These are phyloP conservation scores for Drosophila cardini DNA, from an alignment of 1,140 invertebrate genomes.

Conservation along the genomic window DNA sequence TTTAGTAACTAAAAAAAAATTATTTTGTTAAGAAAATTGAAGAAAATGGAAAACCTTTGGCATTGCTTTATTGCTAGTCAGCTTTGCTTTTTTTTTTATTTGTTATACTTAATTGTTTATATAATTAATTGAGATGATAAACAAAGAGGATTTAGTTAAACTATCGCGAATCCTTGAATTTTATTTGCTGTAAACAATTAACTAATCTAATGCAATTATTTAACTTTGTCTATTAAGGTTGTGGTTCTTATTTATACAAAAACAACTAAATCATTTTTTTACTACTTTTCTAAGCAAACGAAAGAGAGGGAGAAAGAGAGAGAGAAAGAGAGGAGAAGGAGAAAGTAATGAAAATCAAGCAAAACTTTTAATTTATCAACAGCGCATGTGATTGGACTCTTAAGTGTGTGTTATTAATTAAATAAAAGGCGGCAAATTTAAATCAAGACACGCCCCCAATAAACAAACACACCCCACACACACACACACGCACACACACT, in stretches of 20 bases:
- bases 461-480: too few relatives aligned
- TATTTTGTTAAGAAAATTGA: conserved; percentile 13
- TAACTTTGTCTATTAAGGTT: conserved; percentile 77
- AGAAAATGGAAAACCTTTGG: conserved; percentile 16
- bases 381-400: conserved; percentile 79
- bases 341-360: conserved; percentile 25
- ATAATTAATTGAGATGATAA: not conserved
- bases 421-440: conserved; percentile 2
- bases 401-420: conserved; percentile 20
- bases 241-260: conserved; percentile 80
- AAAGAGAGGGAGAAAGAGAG: conserved; percentile 23
- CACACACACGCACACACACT: too few relatives aligned
- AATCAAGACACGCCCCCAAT: conserved; percentile 51
- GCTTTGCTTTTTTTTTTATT: conserved; percentile 57
- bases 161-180: conserved; percentile 45
- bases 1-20: conserved; percentile 36
- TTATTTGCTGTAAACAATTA: conserved; percentile 18
- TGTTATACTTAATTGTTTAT: conserved; percentile 53
- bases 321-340: conserved; percentile 24
- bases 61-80: conserved; percentile 71
- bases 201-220: conserved; percentile 67
- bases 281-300: conserved; percentile 68
- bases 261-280: conserved; percentile 69
- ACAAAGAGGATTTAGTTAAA: conserved; percentile 21
- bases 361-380: conserved; percentile 78